Percentiles rank a stretch among this genome's conserved stretches.
These are phyloP conservation scores for Cyclopterus lumpus DNA, from an alignment of 2,797 vertebrate species.

Conservation along the genomic window DNA sequence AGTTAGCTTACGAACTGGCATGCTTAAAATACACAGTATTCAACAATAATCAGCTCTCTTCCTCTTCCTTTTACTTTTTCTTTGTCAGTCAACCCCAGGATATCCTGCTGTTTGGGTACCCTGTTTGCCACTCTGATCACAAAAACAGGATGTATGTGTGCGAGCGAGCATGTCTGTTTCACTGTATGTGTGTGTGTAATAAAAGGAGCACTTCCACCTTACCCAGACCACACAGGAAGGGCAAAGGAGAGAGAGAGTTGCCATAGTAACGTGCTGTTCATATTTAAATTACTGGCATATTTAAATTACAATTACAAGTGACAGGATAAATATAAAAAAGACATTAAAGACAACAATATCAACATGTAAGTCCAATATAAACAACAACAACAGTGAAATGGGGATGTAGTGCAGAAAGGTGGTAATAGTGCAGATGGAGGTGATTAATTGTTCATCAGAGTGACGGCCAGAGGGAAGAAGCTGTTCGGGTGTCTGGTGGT, in stretches of 20 bases:
- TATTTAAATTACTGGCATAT: no score
- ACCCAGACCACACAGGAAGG: constrained; percentile 58
- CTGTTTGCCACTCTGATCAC: constrained; percentile 47
- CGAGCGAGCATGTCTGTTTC: constrained; percentile 9
- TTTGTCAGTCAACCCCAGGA: constrained; percentile 51
- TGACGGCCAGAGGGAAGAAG: no score
- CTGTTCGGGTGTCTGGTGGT: no score
- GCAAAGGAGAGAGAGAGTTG: constrained; percentile 53
- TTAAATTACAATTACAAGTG: no score
- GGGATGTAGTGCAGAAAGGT: no score
- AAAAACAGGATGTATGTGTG: constrained; percentile 63
- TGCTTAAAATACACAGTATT: constrained; percentile 11
- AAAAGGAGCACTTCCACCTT: constrained; percentile 45
- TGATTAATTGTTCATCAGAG: no score
- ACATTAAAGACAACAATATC: no score
- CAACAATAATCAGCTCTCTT: constrained; percentile 12
- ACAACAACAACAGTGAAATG: no score
- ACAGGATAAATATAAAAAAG: no score
- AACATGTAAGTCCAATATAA: no score
- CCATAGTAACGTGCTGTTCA: constrained; percentile 64
- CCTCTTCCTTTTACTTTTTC: constrained; percentile 23
- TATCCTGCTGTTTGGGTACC: constrained; percentile 67
- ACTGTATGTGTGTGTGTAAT: constrained; percentile 16
- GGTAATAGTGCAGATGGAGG: no score
- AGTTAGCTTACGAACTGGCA: neutral